Conservation (phyloP, 2,888 invertebrate genomes). For the Osmoderma eremita region DNA sequence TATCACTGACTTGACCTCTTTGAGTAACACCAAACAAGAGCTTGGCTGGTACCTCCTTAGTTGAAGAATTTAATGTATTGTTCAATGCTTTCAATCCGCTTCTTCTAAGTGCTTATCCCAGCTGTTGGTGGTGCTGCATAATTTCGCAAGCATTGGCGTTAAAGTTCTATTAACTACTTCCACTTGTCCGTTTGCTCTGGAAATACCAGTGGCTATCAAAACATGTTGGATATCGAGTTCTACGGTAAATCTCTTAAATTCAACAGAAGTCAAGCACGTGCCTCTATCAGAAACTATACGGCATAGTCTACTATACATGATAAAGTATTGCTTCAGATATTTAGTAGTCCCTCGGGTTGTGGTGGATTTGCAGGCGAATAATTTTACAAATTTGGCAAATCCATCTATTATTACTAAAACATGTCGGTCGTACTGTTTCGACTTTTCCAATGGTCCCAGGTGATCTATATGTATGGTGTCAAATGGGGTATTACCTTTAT, state of each 20-base stretch:
- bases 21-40: background rate
- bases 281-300: background rate
- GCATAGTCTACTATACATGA: slow-evolving; percentile 7
- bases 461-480: background rate
- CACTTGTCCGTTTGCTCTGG: background rate
- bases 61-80: background rate
- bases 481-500: background rate
- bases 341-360: background rate
- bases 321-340: slow-evolving; percentile 8
- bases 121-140: no score
- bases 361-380: slow-evolving; percentile 14
- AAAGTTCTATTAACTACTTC: slow-evolving; percentile 6
- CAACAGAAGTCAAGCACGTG: background rate
- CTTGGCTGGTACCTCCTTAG: background rate
- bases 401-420: slow-evolving; percentile 10
- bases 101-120: background rate
- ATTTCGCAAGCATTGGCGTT: slow-evolving; percentile 2
- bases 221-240: background rate
- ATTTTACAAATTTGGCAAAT: slow-evolving; percentile 16
- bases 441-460: slow-evolving; percentile 1
- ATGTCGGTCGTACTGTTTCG: background rate
- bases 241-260: slow-evolving; percentile 2
- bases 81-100: background rate
- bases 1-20: background rate
- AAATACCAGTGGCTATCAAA: background rate